Base-by-base conservation (phyloP, 1,140 invertebrate genomes). In the Neodiprion fabricii region DNA sequence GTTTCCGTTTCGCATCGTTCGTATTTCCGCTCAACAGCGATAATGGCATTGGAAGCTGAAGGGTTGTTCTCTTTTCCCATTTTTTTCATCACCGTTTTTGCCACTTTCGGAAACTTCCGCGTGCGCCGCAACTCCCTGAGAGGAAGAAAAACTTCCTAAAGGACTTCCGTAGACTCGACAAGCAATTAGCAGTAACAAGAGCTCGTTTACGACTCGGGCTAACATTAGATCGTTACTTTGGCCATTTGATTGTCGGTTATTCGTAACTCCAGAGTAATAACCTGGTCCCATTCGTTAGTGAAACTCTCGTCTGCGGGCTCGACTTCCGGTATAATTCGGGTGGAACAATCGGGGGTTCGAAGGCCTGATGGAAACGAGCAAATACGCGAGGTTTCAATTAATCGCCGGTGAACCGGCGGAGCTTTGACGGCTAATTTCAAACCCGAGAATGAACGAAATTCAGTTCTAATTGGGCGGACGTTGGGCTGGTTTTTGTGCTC, bases 121-220 rank as follows among this genome's bases (percentile, higher is more conserved):
- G 8, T 69, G 11, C 21, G 7, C 17, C 12, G 12, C 67, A 69
- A 69, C 21, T 17, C 12, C 67, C 67, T 69, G 21, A 47, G 21
- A 40, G 28, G 28, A 40, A 40, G 28, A 40, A 40, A 40, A 21
- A 69, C 67, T 69, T 8, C 67, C 40, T 23, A 7, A 21, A 23
- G 67, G 67, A 21, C 67, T 21, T 21, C 67, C 21, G 40, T 21
- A 69, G 21, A 17, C 17, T 14, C 40, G 12, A 21, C 67, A 23
- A 65, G 67, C 67, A 69, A 69, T 69, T 69, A 69, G 67, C 40
- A 69, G 40, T 69, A 69, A 69, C 67, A 47, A 4, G 14, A 21
- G 23, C 17, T 23, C 67, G 67, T 61, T 61, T 61, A 69, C 21
- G 67, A 21, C 40, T 7, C 21, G 21, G 11, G 40, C 67, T 69